Conservation (phyloP, 2,797 vertebrate species). For the Furcifer pardalis region DNA sequence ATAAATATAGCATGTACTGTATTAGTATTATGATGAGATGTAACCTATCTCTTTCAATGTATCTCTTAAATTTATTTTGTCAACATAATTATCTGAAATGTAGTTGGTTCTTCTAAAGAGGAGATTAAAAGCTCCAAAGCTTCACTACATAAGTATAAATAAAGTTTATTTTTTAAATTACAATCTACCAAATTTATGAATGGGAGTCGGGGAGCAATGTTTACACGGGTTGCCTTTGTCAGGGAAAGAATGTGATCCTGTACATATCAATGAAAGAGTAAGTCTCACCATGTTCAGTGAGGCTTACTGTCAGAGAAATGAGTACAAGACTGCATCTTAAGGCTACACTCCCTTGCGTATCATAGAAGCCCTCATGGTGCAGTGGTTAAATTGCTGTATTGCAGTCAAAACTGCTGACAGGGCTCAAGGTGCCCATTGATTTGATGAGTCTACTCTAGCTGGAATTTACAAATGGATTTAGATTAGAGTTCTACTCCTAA, state of each 20-base stretch:
- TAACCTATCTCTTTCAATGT: constrained; percentile 7
- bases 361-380: too few species aligned
- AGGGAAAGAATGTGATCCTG: not conserved
- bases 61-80: constrained; percentile 17
- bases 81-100: not conserved
- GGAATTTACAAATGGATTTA: too few species aligned
- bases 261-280: not conserved
- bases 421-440: too few species aligned
- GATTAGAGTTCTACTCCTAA: too few species aligned
- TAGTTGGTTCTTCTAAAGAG: not conserved
- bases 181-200: not conserved
- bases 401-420: too few species aligned
- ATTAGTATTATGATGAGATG: not conserved
- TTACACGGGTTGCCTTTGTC: not conserved
- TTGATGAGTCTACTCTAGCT: too few species aligned
- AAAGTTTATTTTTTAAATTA: constrained; percentile 43
- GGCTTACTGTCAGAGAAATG: not conserved
- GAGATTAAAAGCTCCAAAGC: not conserved
- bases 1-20: not conserved
- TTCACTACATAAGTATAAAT: constrained; percentile 19
- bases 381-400: too few species aligned
- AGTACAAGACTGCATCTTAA: not conserved
- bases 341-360: too few species aligned
- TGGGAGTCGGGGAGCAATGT: too few species aligned
- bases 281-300: not conserved